Evolutionary conservation across 2,888 invertebrate species (phyloP).

Genomic region (Disparrhopalites patrizii): DNA sequence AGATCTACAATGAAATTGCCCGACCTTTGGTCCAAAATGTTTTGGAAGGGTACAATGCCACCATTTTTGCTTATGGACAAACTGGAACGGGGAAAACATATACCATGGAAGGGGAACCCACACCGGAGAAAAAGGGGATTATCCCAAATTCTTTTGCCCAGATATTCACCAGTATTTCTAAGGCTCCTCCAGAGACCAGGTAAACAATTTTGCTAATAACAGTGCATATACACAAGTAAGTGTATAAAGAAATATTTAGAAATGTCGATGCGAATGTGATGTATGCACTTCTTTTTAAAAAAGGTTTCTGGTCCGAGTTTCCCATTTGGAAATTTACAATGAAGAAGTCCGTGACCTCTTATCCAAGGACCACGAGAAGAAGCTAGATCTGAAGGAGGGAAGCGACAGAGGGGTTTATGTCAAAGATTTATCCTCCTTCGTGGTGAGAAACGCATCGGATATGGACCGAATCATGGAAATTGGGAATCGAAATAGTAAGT

Average conservation of each 20-base stretch:
- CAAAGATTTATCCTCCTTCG: slow-evolving; percentile 92
- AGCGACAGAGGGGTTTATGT: slow-evolving; percentile 93
- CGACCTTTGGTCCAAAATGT: slow-evolving; percentile 96
- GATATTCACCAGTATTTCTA: slow-evolving; percentile 95
- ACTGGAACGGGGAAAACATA: slow-evolving; percentile 95
- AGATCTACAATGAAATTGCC: slow-evolving; percentile 93
- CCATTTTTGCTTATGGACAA: slow-evolving; percentile 83
- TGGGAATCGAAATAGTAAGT: slow-evolving; percentile 88
- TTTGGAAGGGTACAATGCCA: slow-evolving; percentile 93
- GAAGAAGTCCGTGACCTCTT: slow-evolving; percentile 96
- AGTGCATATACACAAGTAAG: too few relatives aligned
- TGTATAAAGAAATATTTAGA: too few relatives aligned
- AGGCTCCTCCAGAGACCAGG: slow-evolving; percentile 86
- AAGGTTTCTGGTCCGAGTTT: slow-evolving; percentile 88
- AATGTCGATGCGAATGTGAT: too few relatives aligned
- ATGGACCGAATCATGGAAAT: slow-evolving; percentile 91
- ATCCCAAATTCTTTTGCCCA: slow-evolving; percentile 99
- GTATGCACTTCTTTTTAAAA: too few relatives aligned
- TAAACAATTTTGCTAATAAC: too few relatives aligned
- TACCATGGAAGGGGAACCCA: slow-evolving; percentile 92
- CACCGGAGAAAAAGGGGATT: slow-evolving; percentile 87
- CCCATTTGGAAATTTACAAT: slow-evolving; percentile 98
- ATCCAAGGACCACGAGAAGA: slow-evolving; percentile 76
- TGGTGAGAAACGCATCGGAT: slow-evolving; percentile 96
- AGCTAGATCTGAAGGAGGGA: slow-evolving; percentile 89